Evolutionary conservation across 2,888 invertebrate genomes (phyloP), one percentile per base, ranked within the genome.

Genomic region (Julus scanicus): DNA sequence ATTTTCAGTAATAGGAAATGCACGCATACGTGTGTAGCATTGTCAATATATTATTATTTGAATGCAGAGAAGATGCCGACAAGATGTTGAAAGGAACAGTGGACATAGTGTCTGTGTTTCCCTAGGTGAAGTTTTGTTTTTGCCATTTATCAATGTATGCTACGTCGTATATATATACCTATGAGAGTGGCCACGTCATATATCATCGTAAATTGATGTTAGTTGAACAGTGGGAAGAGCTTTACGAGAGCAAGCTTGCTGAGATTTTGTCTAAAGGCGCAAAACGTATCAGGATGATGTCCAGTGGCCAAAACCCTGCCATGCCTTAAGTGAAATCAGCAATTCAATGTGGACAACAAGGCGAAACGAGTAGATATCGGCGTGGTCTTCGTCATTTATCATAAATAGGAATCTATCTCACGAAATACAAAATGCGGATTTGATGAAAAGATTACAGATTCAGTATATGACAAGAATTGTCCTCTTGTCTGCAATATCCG

Each of bases 141-240:
- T 63, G 63, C 63, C 63, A 63, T 63, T n/a, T 63, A 63, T 63
- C 63, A 6, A 63, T n/a, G 63, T 0, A 6, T n/a, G 63, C 63
- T n/a, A 44, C 6, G 17, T 2, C 63, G 63, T 44, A 44, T 44
- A 6, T n/a, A 63, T 63, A n/a, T n/a, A 63, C 63, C 63, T 63
- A 63, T n/a, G 17, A n/a, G 63, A n/a, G 2, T 63, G 17, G n/a
- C n/a, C 2, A 53, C 3, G n/a, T 63, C 63, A 63, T 63, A 63
- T 63, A 63, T 63, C 63, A 63, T 63, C 63, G n/a, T 63, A 63
- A 63, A 63, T 63, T 63, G 63, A 63, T 63, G 63, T n/a, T n/a
- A 63, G 63, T 63, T n/a, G 63, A 63, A 63, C 63, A 63, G 63
- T 63, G 63, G 63, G 63, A 63, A 63, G n/a, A 63, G 63, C 63